Conservation (phyloP, 2,888 invertebrate species). For the Stenichneumon culpator region DNA sequence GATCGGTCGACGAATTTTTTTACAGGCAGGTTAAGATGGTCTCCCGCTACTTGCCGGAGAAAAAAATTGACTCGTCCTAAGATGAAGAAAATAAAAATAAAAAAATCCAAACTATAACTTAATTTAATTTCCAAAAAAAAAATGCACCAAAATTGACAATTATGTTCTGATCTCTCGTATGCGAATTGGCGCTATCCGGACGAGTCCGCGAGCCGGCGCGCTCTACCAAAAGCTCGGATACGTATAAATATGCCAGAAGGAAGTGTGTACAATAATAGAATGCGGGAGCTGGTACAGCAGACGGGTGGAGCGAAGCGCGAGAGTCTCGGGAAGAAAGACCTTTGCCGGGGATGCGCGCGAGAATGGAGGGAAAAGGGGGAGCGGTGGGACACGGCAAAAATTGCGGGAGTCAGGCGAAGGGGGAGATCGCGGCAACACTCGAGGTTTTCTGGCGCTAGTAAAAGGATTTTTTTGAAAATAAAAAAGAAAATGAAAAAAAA, state of each 20-base stretch:
- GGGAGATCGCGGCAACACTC: background rate
- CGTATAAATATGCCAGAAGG: constrained; percentile 79
- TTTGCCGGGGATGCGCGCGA: background rate
- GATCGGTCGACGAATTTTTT: background rate
- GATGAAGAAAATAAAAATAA: background rate
- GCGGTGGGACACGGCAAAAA: constrained; percentile 26
- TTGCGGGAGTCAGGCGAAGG: constrained; percentile 15
- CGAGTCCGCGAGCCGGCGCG: background rate
- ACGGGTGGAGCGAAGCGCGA: constrained; percentile 34
- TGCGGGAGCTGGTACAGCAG: constrained; percentile 67
- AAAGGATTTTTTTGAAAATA: background rate
- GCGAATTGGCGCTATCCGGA: background rate
- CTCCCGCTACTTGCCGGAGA: background rate
- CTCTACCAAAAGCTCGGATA: background rate
- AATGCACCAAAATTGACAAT: background rate
- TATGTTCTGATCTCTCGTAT: background rate
- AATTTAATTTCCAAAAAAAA: background rate
- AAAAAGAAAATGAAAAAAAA: constrained; percentile 9
- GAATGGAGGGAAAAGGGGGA: background rate
- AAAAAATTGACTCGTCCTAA: background rate
- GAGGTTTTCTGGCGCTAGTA: constrained; percentile 28
- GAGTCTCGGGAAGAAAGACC: background rate
- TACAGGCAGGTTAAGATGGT: background rate
- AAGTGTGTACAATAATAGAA: constrained; percentile 81
- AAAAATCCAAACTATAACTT: background rate